Conservation (phyloP, 2,113 vertebrate species). For the Pseudorhombus dupliciocellatus region DNA sequence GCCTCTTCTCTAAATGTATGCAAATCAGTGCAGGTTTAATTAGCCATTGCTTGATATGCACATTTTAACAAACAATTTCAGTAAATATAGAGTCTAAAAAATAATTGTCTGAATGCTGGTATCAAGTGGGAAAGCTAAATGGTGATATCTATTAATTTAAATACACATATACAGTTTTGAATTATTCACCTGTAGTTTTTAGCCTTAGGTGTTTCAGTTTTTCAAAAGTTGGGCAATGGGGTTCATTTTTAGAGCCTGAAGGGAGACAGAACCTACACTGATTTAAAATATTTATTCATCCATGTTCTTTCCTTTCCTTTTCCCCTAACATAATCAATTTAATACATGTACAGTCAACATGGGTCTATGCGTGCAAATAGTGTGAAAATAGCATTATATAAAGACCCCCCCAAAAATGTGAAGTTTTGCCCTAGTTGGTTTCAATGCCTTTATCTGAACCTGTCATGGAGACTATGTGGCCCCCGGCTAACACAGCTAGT, state of each 20-base stretch:
- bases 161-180: neutral
- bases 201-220: neutral
- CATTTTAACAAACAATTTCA: neutral
- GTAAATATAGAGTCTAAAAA: too few relatives aligned
- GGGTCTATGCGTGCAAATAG: too few relatives aligned
- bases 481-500: conserved; percentile 31
- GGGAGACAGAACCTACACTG: too few relatives aligned
- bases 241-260: neutral
- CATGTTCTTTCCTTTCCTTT: neutral
- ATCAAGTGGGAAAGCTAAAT: neutral
- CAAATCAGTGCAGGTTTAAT: neutral
- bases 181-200: neutral
- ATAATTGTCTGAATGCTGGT: too few relatives aligned
- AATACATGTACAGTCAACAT: too few relatives aligned
- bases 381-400: neutral
- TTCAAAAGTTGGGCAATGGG: neutral
- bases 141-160: neutral
- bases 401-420: conserved; percentile 18
- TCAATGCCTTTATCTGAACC: conserved; percentile 31
- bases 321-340: neutral
- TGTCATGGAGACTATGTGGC: conserved; percentile 18
- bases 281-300: too few relatives aligned
- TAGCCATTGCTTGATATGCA: neutral
- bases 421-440: conserved; percentile 36
- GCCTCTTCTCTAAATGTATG: neutral